Conservation (phyloP, 1,140 invertebrate genomes). For the Drosophila subpulchrella region DNA sequence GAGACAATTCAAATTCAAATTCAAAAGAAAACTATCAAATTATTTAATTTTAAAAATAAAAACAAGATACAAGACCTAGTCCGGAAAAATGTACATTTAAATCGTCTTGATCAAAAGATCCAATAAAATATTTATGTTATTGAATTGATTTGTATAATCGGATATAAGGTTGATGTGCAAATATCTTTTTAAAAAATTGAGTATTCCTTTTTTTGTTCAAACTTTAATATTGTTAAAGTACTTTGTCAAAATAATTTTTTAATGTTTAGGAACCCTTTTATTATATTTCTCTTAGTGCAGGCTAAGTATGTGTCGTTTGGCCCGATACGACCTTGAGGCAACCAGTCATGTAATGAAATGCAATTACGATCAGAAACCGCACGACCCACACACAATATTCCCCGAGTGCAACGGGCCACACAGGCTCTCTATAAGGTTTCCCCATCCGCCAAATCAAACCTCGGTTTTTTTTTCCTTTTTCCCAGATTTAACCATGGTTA, state of each 20-base stretch:
- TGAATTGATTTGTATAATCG: no score
- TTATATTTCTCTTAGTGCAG: not conserved
- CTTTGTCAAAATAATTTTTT: not conserved
- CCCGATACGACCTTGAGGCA: conserved; percentile 75
- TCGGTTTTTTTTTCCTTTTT: conserved; percentile 1
- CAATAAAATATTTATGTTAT: no score
- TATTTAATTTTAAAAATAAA: no score
- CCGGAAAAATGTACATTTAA: no score
- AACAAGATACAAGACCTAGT: no score
- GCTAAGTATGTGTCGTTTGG: conserved; percentile 48
- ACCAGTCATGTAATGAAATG: conserved; percentile 79
- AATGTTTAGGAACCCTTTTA: not conserved
- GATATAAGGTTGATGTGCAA: no score
- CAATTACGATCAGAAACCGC: conserved; percentile 76
- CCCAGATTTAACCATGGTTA: not conserved
- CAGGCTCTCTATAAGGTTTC: conserved; percentile 22
- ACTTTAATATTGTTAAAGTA: no score
- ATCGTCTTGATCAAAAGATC: no score
- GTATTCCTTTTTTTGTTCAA: not conserved
- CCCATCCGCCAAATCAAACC: not conserved
- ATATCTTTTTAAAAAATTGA: no score
- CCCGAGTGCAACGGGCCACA: conserved; percentile 33
- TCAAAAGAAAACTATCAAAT: not conserved
- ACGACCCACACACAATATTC: conserved; percentile 72
- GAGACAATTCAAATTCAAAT: not conserved